A percentile compares a stretch with the other conserved stretches of the same genome.
These are phyloP conservation scores for Periplaneta americana DNA, from an alignment of 1,140 invertebrate genomes.

Conservation along the genomic window DNA sequence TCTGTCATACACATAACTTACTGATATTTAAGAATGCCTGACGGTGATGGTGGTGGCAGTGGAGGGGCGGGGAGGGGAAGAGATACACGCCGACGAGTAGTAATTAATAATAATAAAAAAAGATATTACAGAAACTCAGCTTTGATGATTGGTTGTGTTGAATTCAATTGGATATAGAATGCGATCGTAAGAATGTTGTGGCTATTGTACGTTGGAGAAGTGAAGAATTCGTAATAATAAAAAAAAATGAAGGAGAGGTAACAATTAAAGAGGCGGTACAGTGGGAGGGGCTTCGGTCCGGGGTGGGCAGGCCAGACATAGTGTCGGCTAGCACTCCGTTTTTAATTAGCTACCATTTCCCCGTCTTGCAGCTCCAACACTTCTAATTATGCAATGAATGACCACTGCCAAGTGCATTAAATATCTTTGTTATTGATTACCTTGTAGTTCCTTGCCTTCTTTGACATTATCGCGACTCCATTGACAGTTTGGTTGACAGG, in stretches of 20 bases:
- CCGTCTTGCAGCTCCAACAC: not conserved
- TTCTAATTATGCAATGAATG: not conserved
- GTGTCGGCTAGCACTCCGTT: not conserved
- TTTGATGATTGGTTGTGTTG: not conserved
- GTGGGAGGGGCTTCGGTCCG: not conserved
- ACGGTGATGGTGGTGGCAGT: too few species aligned
- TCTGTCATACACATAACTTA: too few species aligned
- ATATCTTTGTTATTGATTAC: not conserved
- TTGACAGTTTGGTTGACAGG: not conserved
- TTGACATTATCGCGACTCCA: not conserved
- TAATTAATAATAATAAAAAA: too few species aligned
- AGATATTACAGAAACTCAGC: too few species aligned
- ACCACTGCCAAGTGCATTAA: not conserved
- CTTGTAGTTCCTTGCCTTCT: not conserved
- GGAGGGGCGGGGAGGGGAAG: too few species aligned
- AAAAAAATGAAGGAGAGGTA: not conserved
- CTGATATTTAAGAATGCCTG: too few species aligned
- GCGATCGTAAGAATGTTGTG: too few species aligned
- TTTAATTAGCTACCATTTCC: not conserved
- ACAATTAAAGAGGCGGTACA: not conserved
- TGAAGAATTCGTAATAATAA: not conserved
- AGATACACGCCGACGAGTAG: too few species aligned
- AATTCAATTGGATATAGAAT: not conserved
- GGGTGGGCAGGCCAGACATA: not conserved
- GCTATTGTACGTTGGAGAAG: not conserved